Percentiles rank a stretch among this genome's conserved stretches.
Conservation (phyloP, 2,113 vertebrate species). For the Crocuta crocuta region DNA sequence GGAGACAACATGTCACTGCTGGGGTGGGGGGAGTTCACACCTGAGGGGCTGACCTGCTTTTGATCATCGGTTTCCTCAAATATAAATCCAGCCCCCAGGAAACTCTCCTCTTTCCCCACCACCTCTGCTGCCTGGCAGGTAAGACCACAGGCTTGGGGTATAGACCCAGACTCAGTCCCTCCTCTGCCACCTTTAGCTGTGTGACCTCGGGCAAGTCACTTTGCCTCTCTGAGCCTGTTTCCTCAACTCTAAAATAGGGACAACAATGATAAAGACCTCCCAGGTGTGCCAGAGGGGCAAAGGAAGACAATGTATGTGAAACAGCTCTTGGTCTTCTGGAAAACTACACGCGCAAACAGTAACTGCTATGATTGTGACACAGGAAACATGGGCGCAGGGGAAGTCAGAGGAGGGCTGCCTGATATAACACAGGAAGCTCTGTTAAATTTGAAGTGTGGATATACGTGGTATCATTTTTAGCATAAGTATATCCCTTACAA, state of each 20-base stretch:
- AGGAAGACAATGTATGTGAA: not conserved
- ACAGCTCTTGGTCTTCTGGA: not conserved
- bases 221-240: not conserved
- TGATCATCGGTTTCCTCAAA: slow-evolving; percentile 19
- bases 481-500: not conserved
- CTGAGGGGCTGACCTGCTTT: not conserved
- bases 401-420: not conserved
- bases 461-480: not conserved
- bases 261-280: not conserved
- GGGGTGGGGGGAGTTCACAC: not conserved
- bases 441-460: not conserved
- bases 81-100: not conserved
- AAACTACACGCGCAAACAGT: not conserved
- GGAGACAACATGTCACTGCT: slow-evolving; percentile 80
- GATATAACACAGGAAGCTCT: not conserved
- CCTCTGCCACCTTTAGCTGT: not conserved
- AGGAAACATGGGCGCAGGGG: not conserved
- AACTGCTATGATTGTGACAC: not conserved
- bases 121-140: not conserved
- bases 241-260: slow-evolving; percentile 23
- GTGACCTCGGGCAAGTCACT: not conserved
- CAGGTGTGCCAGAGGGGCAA: not conserved
- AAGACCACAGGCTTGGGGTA: not conserved
- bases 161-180: not conserved
- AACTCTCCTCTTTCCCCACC: not conserved